Evolutionary conservation across 2,113 vertebrate genomes (phyloP).

Genomic region (Phodopus roborovskii): DNA sequence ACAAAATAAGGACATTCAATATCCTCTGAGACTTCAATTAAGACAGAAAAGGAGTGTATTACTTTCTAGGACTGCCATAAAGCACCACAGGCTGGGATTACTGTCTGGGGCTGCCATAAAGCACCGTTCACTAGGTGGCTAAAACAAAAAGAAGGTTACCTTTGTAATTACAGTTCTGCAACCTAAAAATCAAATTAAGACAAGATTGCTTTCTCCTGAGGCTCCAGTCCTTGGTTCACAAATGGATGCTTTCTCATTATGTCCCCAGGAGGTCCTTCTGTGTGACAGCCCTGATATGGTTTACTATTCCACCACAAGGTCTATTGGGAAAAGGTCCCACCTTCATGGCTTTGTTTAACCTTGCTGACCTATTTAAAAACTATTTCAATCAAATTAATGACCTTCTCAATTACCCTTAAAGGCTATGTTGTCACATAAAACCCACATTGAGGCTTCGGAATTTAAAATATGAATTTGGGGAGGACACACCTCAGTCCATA

Average conservation of each 20-base stretch:
- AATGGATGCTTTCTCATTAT: background rate
- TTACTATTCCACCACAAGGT: background rate
- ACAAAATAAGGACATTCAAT: background rate
- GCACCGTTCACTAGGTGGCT: background rate
- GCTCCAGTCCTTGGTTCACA: background rate
- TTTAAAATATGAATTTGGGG: background rate
- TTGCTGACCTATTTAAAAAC: background rate
- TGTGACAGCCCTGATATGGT: background rate
- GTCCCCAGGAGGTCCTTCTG: background rate
- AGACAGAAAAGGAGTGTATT: background rate
- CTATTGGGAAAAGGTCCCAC: background rate
- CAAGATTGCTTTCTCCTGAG: background rate
- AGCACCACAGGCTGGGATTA: background rate
- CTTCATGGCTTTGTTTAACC: background rate
- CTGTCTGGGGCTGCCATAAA: background rate
- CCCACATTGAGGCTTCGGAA: background rate
- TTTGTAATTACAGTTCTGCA: background rate
- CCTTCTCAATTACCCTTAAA: background rate
- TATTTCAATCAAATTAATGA: background rate
- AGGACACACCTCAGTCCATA: background rate
- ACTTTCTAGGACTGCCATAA: background rate
- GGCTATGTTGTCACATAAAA: background rate
- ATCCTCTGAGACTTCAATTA: background rate
- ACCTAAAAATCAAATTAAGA: background rate
- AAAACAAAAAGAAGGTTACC: conserved; percentile 10